phyloP scores from a whole-genome alignment of 2,113 vertebrate species.

The Solenodon paradoxus region DNA sequence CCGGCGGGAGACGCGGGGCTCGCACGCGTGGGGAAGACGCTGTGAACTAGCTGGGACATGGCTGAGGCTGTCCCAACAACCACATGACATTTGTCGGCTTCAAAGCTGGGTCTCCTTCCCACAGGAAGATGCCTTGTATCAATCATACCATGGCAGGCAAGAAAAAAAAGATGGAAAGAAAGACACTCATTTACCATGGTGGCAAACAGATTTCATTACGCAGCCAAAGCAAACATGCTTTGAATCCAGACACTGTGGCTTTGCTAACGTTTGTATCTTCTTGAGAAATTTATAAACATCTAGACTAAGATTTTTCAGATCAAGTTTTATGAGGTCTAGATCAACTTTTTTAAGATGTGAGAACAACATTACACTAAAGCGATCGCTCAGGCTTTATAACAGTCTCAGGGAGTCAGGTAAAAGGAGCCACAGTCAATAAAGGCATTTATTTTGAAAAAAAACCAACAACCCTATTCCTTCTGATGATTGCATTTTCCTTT shows the following conservation, averaged over 20 bases:
- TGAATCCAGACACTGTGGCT: background rate
- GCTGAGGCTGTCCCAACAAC: constrained; percentile 75
- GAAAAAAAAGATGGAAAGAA: background rate
- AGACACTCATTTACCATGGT: background rate
- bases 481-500: background rate
- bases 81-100: constrained; percentile 72
- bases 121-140: constrained; percentile 47
- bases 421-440: background rate
- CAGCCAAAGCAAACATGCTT: background rate
- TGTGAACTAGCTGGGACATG: constrained; percentile 67
- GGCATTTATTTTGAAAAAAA: background rate
- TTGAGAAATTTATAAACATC: constrained; percentile 6
- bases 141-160: background rate
- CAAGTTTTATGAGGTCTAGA: background rate
- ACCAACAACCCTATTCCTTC: background rate
- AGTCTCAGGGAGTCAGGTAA: background rate
- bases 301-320: background rate
- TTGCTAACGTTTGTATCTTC: background rate
- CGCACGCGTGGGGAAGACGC: constrained; percentile 73
- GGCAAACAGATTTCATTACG: constrained; percentile 3
- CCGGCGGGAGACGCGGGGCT: constrained; percentile 79
- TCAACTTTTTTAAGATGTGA: background rate
- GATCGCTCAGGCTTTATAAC: background rate
- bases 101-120: constrained; percentile 59
- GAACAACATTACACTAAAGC: background rate